Evolutionary conservation across 1,140 invertebrate genomes (phyloP).

Genomic region (Caenorhabditis brenneri): DNA sequence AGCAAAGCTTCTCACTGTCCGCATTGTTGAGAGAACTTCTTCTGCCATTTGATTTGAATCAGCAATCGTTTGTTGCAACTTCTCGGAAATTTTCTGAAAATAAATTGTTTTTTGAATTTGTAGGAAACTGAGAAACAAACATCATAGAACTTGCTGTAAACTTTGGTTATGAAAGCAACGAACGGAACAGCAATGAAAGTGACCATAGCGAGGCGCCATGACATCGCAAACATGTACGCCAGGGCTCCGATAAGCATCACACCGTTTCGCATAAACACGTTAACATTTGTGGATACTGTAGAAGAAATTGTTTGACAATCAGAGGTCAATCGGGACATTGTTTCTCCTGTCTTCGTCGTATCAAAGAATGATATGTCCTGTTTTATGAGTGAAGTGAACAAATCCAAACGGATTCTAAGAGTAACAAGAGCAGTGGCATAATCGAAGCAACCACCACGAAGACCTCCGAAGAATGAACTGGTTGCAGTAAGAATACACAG

Average conservation of each 20-base stretch:
- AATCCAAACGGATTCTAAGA: conserved; percentile 56
- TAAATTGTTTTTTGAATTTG: background rate
- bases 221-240: conserved; percentile 72
- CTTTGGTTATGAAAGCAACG: conserved; percentile 71
- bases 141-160: conserved; percentile 71
- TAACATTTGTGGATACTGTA: conserved; percentile 61
- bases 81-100: conserved; percentile 59
- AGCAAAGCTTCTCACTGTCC: conserved; percentile 65
- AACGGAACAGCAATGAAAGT: conserved; percentile 72
- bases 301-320: conserved; percentile 61
- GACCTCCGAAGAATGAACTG: conserved; percentile 58
- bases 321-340: conserved; percentile 61
- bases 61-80: conserved; percentile 68
- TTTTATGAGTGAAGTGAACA: conserved; percentile 58
- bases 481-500: conserved; percentile 46
- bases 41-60: conserved; percentile 71
- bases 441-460: conserved; percentile 61
- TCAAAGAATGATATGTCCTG: conserved; percentile 66
- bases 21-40: conserved; percentile 61
- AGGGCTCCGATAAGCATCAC: conserved; percentile 69
- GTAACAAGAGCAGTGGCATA: conserved; percentile 60
- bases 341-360: conserved; percentile 60
- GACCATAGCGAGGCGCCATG: conserved; percentile 71
- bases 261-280: conserved; percentile 66
- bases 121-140: conserved; percentile 42